phyloP scores from a whole-genome alignment of 2,888 invertebrate species.

The Drosophila mimetica region DNA sequence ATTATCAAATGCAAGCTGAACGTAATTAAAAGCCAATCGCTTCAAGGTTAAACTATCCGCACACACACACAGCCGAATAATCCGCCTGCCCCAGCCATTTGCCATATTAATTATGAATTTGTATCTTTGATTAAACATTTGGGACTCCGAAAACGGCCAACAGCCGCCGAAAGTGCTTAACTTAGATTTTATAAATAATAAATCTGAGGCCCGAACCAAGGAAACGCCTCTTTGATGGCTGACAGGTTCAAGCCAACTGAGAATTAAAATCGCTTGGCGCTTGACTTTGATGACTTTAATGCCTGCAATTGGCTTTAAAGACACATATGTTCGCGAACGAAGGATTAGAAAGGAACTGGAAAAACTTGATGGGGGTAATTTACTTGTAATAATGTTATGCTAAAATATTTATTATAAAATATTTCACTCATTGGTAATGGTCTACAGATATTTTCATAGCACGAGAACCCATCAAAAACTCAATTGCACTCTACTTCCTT shows the following conservation, averaged over 20 bases:
- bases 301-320: neutral
- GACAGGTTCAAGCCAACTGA: slow-evolving; percentile 22
- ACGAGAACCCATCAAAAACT: no score
- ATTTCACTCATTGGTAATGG: no score
- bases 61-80: slow-evolving; percentile 7
- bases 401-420: no score
- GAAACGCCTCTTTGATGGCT: slow-evolving; percentile 19
- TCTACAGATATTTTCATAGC: no score
- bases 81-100: neutral
- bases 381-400: no score
- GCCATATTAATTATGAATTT: slow-evolving; percentile 53
- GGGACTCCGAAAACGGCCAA: neutral
- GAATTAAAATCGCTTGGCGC: slow-evolving; percentile 26
- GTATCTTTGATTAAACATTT: slow-evolving; percentile 51
- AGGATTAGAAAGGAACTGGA: slow-evolving; percentile 10
- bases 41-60: slow-evolving; percentile 46
- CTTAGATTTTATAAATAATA: slow-evolving; percentile 58
- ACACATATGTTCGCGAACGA: neutral
- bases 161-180: slow-evolving; percentile 23
- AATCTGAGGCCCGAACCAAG: slow-evolving; percentile 35
- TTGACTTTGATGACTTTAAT: slow-evolving; percentile 15
- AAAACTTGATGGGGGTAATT: neutral
- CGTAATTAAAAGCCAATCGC: slow-evolving; percentile 56
- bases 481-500: slow-evolving; percentile 1
- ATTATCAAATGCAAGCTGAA: slow-evolving; percentile 51